Conservation (phyloP, 2,797 vertebrate genomes). For the Leptodactylus fallax region DNA sequence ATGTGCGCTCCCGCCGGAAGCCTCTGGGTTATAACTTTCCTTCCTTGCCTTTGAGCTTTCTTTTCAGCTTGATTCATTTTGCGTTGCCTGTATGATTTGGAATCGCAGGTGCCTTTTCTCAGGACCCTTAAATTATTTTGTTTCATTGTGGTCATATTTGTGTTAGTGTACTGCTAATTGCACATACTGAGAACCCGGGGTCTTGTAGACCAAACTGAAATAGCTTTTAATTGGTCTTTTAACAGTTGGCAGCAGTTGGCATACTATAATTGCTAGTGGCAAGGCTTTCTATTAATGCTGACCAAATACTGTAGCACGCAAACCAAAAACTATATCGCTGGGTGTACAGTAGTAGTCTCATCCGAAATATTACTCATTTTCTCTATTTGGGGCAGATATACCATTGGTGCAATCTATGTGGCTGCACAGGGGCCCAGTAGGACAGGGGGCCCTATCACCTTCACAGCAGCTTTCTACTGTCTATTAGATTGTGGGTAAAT, state of each 20-base stretch:
- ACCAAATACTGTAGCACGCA: slow-evolving; percentile 23
- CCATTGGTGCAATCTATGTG: too few species aligned
- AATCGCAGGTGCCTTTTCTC: slow-evolving; percentile 47
- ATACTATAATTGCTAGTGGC: slow-evolving; percentile 42
- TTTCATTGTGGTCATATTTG: slow-evolving; percentile 41
- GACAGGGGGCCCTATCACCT: too few species aligned
- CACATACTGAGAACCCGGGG: slow-evolving; percentile 29
- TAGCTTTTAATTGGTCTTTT: slow-evolving; percentile 57
- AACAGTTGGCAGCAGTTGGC: slow-evolving; percentile 44
- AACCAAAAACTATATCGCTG: not conserved
- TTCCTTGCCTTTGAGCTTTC: slow-evolving; percentile 60
- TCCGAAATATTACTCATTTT: not conserved
- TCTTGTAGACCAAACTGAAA: slow-evolving; percentile 38
- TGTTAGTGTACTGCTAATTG: slow-evolving; percentile 47
- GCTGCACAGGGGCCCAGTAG: too few species aligned
- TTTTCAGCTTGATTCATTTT: slow-evolving; percentile 57
- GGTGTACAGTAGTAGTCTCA: not conserved
- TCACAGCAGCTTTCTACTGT: too few species aligned
- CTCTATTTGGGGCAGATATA: not conserved
- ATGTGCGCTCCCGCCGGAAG: slow-evolving; percentile 58
- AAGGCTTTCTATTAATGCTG: slow-evolving; percentile 31
- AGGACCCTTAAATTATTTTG: slow-evolving; percentile 42
- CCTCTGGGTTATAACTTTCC: slow-evolving; percentile 63
- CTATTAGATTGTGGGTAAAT: too few species aligned
- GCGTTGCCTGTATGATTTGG: slow-evolving; percentile 53